Base-by-base conservation (phyloP, 2,797 vertebrate species). In the Brotula barbata region DNA sequence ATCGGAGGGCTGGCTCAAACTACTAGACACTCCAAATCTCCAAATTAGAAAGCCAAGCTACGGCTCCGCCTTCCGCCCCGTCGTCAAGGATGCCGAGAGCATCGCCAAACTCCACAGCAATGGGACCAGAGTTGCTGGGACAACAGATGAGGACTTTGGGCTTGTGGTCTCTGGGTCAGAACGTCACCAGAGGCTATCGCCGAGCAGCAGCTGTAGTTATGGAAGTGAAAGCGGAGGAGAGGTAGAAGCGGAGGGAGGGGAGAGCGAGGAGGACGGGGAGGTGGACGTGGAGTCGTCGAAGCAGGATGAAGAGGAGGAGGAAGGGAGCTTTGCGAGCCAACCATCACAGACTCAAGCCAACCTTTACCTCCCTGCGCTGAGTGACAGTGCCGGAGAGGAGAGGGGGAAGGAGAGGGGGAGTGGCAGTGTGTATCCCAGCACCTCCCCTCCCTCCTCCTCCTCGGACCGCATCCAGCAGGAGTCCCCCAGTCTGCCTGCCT, bases 21-120 rank as follows among this genome's bases (percentile, higher is more conserved):
- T 92, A 17, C 59, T 93, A 44, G 92, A 94, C 22, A 78, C 88
- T 17, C 90, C 92, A 0, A 78, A 86, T 15, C 80, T 93, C 31
- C 66, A 92, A 82, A 21, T 64, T 50, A 92, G 91, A 37, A 94
- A 90, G 58, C 83, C 81, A 6, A 90, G 88, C 71, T 98, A 98
- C 52, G 94, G 96, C 58, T 98, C 96, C 0, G 96, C 95, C 49
- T 98, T 98, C 87, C 93, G 95, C 3, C 96, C 96, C 0, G 96
- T 98, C 53, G 87, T 96, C 21, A 97, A 98, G 71, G 96, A 98
- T 45, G 73, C 92, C 0, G 96, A 96, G 65, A 97, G 94, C 87
- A 88, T 97, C 21, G 94, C 95, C 64, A 98, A 98, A 84, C 93
- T 98, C 60, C 96, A 97, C 52, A 77, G 91, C 66, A 89, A 73